Conservation (phyloP, 2,888 invertebrate genomes). For the Hyles lineata region DNA sequence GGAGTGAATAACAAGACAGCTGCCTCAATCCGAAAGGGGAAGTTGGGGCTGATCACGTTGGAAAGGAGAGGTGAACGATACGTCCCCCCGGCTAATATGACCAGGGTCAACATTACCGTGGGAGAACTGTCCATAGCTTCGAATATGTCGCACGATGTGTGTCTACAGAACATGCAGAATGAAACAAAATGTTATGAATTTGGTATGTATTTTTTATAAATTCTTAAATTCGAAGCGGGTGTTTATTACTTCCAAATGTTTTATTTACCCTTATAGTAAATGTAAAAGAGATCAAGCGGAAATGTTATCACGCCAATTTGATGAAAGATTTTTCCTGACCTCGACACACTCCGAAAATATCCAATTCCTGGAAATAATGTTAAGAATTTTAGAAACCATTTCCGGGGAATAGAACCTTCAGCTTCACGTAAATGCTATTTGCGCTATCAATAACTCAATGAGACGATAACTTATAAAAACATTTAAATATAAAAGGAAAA, state of each 20-base stretch:
- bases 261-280: too few relatives aligned
- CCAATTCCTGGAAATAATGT: too few relatives aligned
- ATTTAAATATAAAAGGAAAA: too few relatives aligned
- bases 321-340: too few relatives aligned
- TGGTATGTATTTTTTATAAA: constrained; percentile 53
- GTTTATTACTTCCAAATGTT: background rate
- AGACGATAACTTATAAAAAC: too few relatives aligned
- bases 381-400: too few relatives aligned
- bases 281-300: too few relatives aligned
- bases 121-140: background rate
- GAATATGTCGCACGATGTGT: constrained; percentile 42
- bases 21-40: constrained; percentile 53
- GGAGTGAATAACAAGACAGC: constrained; percentile 62
- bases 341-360: too few relatives aligned
- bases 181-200: constrained; percentile 64
- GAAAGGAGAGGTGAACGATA: constrained; percentile 55
- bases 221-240: background rate
- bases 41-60: constrained; percentile 62
- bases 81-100: constrained; percentile 48
- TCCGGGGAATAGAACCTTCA: too few relatives aligned
- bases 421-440: too few relatives aligned
- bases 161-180: constrained; percentile 57
- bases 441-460: too few relatives aligned
- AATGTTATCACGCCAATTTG: too few relatives aligned
- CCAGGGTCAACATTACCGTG: constrained; percentile 18